Evolutionary conservation across 2,113 vertebrate species (phyloP), one percentile per base, ranked within the genome.

Genomic region (Indicator maculatus): DNA sequence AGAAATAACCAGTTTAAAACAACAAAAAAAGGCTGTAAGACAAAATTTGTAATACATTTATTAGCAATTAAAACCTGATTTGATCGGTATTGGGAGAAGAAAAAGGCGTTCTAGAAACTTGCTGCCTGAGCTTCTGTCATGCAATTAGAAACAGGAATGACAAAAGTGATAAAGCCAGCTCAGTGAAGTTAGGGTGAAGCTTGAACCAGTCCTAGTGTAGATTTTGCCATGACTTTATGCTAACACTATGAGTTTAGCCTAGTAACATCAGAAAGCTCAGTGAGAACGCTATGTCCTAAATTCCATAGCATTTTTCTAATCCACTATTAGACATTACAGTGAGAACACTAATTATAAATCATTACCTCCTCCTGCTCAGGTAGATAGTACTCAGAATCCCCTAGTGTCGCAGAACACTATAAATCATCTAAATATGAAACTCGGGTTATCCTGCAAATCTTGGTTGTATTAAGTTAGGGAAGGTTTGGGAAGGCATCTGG

Each of bases 311-410:
- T 78, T 92, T 91, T 91, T 70, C 85, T 88, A 76, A 94, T 77
- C 41, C 52, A 33, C 77, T 91, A 85, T 85, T 93, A 83, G 47
- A 81, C 33, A 30, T 75, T 87, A 93, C 67, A 93, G 41, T 76
- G 80, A 89, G 89, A 94, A 88, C 55, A 70, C 86, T 95, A 94
- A 95, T 95, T 92, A 94, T 86, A 94, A 95, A 81, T 83, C 44
- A 74, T 92, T 85, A 89, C 33, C 84, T 72, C 65, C 39, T 83
- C 41, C 63, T 86, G 36, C 59, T 81, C 69, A 91, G 93, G 72
- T 81, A 77, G 74, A 50, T 64, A 65, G 64, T 61, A 56, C 33
- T 61, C 65, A 52, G 38, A 92, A 91, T 91, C 33, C 72, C 39
- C 73, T 21, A 31, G 69, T 67, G 76, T 63, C 89, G 52, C 23